Evolutionary conservation across 2,888 invertebrate species (phyloP).

Genomic region (Empis livida): DNA sequence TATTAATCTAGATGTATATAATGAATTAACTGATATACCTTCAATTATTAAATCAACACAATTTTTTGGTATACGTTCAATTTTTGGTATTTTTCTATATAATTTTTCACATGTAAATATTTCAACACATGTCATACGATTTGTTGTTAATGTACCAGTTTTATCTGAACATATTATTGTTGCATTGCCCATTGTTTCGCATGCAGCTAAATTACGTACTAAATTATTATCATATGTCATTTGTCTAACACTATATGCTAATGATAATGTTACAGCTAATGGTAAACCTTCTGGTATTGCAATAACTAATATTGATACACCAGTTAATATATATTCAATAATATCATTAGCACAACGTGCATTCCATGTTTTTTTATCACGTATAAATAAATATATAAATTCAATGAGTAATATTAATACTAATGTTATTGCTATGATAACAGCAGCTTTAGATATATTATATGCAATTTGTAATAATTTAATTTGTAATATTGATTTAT

Average conservation of each 20-base stretch:
- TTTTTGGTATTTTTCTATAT: conserved; percentile 72
- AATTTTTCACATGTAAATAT: conserved; percentile 81
- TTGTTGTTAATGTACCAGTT: conserved; percentile 93
- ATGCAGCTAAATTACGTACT: conserved; percentile 93
- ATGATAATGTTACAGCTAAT: conserved; percentile 86
- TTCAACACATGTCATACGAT: conserved; percentile 92
- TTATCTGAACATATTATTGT: conserved; percentile 97
- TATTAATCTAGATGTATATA: conserved; percentile 86
- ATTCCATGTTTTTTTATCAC: conserved; percentile 54
- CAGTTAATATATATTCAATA: conserved; percentile 92
- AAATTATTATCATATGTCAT: conserved; percentile 99
- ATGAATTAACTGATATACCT: conserved; percentile 79
- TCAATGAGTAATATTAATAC: conserved; percentile 86
- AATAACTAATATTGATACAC: conserved; percentile 94
- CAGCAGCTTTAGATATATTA: conserved; percentile 95
- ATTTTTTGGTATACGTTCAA: conserved; percentile 60
- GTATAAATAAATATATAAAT: conserved; percentile 75
- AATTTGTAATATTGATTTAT: conserved; percentile 92
- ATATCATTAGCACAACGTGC: conserved; percentile 70
- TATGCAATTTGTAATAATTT: conserved; percentile 94
- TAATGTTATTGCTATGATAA: conserved; percentile 89
- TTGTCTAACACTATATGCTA: conserved; percentile 98
- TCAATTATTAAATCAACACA: conserved; percentile 69
- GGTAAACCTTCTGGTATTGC: conserved; percentile 96
- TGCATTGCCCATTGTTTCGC: conserved; percentile 98